Evolutionary conservation across 2,113 vertebrate genomes (phyloP), one percentile per base, ranked within the genome.

Genomic region (Piaya cayana): DNA sequence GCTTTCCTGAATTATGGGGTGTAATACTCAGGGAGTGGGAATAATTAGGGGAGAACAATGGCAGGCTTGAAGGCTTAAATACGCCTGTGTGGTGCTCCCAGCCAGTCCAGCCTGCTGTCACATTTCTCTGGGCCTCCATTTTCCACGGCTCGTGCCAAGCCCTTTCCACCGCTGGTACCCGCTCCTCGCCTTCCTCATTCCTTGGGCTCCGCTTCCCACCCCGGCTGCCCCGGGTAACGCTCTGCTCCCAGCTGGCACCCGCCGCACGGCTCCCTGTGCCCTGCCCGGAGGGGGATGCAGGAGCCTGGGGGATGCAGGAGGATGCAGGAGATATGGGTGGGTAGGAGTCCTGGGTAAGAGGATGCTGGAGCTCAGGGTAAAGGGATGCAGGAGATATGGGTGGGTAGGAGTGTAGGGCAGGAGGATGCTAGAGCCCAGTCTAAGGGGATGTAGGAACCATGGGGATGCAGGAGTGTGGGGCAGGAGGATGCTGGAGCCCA

Each of bases 1-100:
- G 97, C 97, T 97, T 97, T 88, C 97, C 97, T 97, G 97, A 97
- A 97, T 97, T 97, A 97, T 97, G 96, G 97, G 97, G 97, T 97
- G 97, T 97, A 97, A 97, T 96, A 95, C 96, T 95, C 95, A 53
- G 92, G 95, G 95, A 97, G 96, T 97, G 96, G 97, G 97, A 96
- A 95, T 97, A 97, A 97, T 97, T 97, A 97, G 95, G 92, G 95
- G 95, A 95, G 96, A 96, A 97, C 95, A 97, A 97, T 96, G 96
- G 95, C 88, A 96, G 96, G 94, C 91, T 95, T 97, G 97, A 97
- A 94, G 95, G 94, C 94, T 96, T 94, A 83, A 88, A 45, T 75
- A 89, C 2, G 88, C 95, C 90, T 95, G 86, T 93, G 94, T 93
- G 93, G 96, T 90, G 68, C 95, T 90, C 87, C 59, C 50, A 93